A percentile compares a stretch with the other conserved stretches of the same genome.
Conservation (phyloP, 1,140 invertebrate genomes). For the Rhopalosiphum maidis region DNA sequence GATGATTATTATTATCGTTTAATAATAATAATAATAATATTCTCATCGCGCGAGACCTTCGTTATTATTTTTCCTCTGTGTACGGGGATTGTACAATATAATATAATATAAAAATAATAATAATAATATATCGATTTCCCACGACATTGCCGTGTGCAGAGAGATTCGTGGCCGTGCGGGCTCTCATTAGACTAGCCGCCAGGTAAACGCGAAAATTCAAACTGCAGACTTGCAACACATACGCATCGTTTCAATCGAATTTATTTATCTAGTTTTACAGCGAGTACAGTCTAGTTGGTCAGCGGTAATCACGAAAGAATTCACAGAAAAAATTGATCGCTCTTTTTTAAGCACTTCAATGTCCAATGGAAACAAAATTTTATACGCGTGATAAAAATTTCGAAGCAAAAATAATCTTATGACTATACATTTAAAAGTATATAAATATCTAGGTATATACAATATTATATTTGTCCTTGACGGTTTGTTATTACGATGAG, state of each 20-base stretch:
- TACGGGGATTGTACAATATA: background rate
- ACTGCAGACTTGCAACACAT: background rate
- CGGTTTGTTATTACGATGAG: background rate
- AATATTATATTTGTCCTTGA: background rate
- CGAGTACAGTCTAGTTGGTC: background rate
- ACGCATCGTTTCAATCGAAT: background rate
- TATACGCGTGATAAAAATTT: no score
- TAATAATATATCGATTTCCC: conserved; percentile 24
- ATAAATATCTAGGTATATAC: background rate
- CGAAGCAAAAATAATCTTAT: no score
- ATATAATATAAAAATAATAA: background rate
- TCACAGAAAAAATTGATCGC: no score
- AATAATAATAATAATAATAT: conserved; percentile 34
- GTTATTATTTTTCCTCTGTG: background rate
- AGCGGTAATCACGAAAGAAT: background rate
- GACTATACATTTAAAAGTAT: no score
- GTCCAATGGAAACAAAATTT: no score
- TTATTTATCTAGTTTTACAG: background rate
- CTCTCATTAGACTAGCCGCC: background rate
- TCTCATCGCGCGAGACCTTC: background rate
- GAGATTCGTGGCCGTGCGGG: background rate
- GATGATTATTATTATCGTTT: conserved; percentile 19
- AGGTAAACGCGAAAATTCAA: background rate
- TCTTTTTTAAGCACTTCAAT: no score
- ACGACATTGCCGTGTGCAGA: background rate